Evolutionary conservation across 2,888 invertebrate genomes (phyloP).

Genomic region (Plebejus argus): DNA sequence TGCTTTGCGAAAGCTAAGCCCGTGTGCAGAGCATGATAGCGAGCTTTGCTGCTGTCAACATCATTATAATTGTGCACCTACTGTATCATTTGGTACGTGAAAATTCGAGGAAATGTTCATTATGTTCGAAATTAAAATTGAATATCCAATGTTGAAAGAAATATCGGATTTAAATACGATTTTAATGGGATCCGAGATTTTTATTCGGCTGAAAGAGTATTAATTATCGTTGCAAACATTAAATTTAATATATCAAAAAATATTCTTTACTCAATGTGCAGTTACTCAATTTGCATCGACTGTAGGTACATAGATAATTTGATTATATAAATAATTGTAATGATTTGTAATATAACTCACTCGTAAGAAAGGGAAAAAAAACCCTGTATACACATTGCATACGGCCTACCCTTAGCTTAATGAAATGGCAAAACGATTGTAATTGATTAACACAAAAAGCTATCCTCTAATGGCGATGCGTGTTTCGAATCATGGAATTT

Average conservation of each 20-base stretch:
- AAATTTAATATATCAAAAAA: not conserved
- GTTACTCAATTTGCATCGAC: too few species aligned
- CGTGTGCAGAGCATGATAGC: slow-evolving; percentile 5
- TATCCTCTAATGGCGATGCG: slow-evolving; percentile 19
- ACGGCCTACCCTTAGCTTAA: not conserved
- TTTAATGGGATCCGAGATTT: not conserved
- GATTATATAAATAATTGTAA: too few species aligned
- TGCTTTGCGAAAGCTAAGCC: slow-evolving; percentile 15
- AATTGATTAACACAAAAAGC: slow-evolving; percentile 17
- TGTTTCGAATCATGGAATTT: slow-evolving; percentile 11
- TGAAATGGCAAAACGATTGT: slow-evolving; percentile 12
- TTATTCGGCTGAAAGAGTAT: not conserved
- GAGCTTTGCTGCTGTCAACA: slow-evolving; percentile 3
- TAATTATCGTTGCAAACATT: not conserved
- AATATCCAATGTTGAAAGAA: not conserved
- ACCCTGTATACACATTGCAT: not conserved
- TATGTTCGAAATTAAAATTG: not conserved
- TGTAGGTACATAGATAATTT: too few species aligned
- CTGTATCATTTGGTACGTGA: not conserved
- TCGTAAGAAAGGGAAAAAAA: too few species aligned
- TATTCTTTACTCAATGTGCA: not conserved
- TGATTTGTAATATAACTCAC: too few species aligned
- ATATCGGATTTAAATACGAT: not conserved
- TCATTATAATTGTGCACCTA: not conserved
- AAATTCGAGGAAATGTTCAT: not conserved